Base-by-base conservation (phyloP, 2,797 vertebrate species). In the Rhynchotus rufescens region DNA sequence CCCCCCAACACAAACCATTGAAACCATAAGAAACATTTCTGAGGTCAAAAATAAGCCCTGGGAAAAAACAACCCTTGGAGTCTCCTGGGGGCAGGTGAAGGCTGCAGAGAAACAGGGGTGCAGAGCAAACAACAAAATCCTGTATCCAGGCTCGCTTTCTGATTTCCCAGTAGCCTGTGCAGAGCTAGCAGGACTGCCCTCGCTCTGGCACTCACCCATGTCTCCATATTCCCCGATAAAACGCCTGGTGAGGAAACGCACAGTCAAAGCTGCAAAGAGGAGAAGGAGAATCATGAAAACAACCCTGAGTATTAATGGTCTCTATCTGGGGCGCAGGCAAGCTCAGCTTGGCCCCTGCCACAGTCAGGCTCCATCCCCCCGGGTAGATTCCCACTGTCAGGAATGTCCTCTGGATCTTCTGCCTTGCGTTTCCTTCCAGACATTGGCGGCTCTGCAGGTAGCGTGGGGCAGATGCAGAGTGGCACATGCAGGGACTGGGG, bases 201-300 rank as follows among this genome's bases (percentile, higher is more conserved):
- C 51, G 47, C 20, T 15, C 64, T 51, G 34, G 65, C 76, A 97
- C 97, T 97, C 91, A 99, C 98, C 98, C 65, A 98, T 98, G 68
- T 99, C 98, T 86, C 98, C 98, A 3, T 99, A 99, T 88, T 99
- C 98, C 68, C 98, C 98, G 4, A 99, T 99, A 93, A 99, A 99
- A 81, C 98, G 98, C 45, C 98, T 96, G 22, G 98, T 99, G 57
- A 99, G 94, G 84, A 99, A 98, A 51, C 98, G 98, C 69, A 99
- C 98, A 1, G 98, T 98, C 72, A 99, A 92, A 26, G 98, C 98
- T 99, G 96, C 16, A 93, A 97, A 85, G 23, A 74, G 56, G 56
- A 93, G 40, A 75, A 59, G 0, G 13, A 64, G 61, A 57, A 51
- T 15, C 47, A 75, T 77, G 64, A 87, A 51, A 69, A 85, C 4